Conservation (phyloP, 2,888 invertebrate genomes). For the Agrypnus murinus region DNA sequence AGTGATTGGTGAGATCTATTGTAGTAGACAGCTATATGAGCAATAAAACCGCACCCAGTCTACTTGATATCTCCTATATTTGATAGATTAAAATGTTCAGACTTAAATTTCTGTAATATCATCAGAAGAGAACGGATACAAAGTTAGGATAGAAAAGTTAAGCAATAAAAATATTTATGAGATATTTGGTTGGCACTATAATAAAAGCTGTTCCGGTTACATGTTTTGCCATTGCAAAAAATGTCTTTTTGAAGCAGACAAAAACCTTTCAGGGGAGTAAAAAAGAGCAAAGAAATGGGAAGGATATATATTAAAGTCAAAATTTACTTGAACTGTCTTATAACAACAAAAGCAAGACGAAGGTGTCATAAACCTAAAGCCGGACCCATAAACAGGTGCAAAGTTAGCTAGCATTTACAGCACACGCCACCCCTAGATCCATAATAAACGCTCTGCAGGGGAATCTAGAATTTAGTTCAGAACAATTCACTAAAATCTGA, state of each 20-base stretch:
- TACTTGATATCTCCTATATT: constrained; percentile 64
- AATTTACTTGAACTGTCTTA: constrained; percentile 39
- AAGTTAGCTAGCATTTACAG: constrained; percentile 60
- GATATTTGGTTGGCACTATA: neutral
- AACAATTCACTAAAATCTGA: constrained; percentile 55
- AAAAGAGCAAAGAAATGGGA: constrained; percentile 13
- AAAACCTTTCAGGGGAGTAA: neutral
- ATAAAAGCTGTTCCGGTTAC: neutral
- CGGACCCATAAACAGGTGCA: constrained; percentile 66
- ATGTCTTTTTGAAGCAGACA: neutral
- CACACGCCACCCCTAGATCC: constrained; percentile 57
- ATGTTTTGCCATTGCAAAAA: constrained; percentile 5
- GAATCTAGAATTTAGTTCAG: constrained; percentile 58
- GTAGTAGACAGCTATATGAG: constrained; percentile 64
- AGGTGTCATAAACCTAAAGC: constrained; percentile 62
- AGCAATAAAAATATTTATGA: constrained; percentile 14
- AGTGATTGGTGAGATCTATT: constrained; percentile 66
- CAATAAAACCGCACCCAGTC: constrained; percentile 68
- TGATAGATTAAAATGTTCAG: constrained; percentile 66
- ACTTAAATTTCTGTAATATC: constrained; percentile 32
- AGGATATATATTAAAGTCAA: constrained; percentile 28
- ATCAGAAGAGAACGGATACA: neutral
- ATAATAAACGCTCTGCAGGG: constrained; percentile 58
- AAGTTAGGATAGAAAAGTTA: neutral
- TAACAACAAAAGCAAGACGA: constrained; percentile 53